A percentile compares a stretch with the other conserved stretches of the same genome.
These are phyloP conservation scores for Thunnus albacares DNA, from an alignment of 2,797 vertebrate species.

Conservation along the genomic window DNA sequence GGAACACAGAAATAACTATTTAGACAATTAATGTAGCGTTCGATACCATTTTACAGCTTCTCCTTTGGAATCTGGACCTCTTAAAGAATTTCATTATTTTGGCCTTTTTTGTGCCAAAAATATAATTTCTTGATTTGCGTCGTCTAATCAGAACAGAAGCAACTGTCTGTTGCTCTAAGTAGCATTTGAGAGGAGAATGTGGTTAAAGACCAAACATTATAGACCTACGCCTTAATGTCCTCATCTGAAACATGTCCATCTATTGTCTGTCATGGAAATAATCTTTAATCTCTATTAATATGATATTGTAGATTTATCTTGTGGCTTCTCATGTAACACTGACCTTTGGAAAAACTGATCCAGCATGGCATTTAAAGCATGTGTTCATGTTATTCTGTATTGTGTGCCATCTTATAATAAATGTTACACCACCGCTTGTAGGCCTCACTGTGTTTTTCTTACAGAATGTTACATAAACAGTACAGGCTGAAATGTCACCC, in stretches of 20 bases:
- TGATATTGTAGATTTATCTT: conserved; percentile 40
- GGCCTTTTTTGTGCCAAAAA: conserved; percentile 41
- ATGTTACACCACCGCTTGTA: conserved; percentile 62
- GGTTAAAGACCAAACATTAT: conserved; percentile 63
- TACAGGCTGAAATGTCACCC: not conserved
- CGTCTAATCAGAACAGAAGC: conserved; percentile 31
- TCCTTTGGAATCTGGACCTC: conserved; percentile 12
- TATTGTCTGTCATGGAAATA: conserved; percentile 32
- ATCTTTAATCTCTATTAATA: conserved; percentile 46
- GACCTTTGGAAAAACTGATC: conserved; percentile 43
- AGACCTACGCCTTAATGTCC: conserved; percentile 68
- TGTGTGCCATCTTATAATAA: conserved; percentile 74
- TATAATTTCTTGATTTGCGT: conserved; percentile 4
- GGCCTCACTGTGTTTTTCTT: conserved; percentile 22
- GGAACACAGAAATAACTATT: conserved; percentile 23
- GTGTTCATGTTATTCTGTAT: conserved; percentile 70
- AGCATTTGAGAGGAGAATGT: conserved; percentile 49
- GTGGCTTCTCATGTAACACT: conserved; percentile 54
- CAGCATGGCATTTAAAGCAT: conserved; percentile 69
- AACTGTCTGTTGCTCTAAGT: conserved; percentile 28
- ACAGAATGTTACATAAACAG: conserved; percentile 3
- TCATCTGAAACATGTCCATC: conserved; percentile 43
- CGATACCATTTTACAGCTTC: conserved; percentile 19
- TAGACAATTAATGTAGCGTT: conserved; percentile 16
- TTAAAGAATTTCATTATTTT: conserved; percentile 35